A percentile compares a stretch with the other conserved stretches of the same genome.
Evolutionary conservation across 2,888 invertebrate genomes (phyloP).

Genomic region (Lasioglossum morio): DNA sequence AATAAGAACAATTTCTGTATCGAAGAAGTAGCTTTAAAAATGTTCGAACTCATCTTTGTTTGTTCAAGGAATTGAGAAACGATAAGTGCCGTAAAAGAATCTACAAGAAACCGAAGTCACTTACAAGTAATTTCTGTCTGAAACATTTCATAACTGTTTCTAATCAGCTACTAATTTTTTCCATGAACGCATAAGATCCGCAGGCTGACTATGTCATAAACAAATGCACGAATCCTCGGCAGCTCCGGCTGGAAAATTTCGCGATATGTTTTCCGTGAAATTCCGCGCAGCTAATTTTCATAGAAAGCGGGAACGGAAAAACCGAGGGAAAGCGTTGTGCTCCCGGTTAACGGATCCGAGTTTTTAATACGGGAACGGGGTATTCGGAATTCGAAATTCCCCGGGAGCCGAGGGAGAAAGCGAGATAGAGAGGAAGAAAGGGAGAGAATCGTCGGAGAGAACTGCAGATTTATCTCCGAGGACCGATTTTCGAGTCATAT

Average conservation of each 20-base stretch:
- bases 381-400: conserved; percentile 42
- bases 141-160: no score
- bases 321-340: neutral
- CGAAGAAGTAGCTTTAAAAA: no score
- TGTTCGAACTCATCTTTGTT: no score
- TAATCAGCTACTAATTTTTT: neutral
- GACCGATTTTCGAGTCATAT: conserved; percentile 59
- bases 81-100: no score
- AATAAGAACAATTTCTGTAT: no score
- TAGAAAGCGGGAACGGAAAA: neutral
- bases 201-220: neutral
- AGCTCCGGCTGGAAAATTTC: conserved; percentile 29
- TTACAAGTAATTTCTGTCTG: neutral
- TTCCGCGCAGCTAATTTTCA: conserved; percentile 26
- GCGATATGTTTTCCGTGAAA: neutral
- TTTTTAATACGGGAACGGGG: neutral
- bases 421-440: neutral
- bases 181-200: no score
- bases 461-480: conserved; percentile 55
- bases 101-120: no score
- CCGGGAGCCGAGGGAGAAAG: neutral
- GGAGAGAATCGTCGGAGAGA: conserved; percentile 17
- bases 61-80: no score
- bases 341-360: conserved; percentile 9
- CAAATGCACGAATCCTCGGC: conserved; percentile 19